phyloP scores from a whole-genome alignment of 2,797 vertebrate species.

The Silurus lanzhouensis region DNA sequence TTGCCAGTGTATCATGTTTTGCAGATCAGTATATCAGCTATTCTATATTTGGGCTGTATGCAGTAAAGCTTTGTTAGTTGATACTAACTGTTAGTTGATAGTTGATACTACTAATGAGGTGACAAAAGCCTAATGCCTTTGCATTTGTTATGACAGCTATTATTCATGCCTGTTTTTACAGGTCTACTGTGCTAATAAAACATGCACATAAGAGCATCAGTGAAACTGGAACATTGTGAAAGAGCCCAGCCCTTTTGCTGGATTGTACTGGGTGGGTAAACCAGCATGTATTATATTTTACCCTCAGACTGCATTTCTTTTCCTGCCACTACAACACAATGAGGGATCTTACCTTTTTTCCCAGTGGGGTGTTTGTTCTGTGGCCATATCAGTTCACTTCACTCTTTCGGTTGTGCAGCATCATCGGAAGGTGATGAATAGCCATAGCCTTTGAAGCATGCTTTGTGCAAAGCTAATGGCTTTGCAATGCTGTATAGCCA shows the following conservation, averaged over 20 bases:
- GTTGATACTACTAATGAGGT: neutral
- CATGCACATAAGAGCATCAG: neutral
- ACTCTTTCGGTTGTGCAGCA: neutral
- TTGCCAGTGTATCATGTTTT: neutral
- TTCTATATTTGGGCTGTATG: neutral
- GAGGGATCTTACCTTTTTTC: neutral
- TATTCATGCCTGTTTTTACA: neutral
- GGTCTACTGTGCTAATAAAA: neutral
- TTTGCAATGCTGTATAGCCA: constrained; percentile 6
- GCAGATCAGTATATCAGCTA: neutral
- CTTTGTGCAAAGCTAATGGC: neutral
- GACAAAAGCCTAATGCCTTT: neutral
- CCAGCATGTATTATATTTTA: neutral
- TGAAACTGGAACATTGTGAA: neutral
- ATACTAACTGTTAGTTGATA: neutral
- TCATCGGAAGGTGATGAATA: constrained; percentile 3
- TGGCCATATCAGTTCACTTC: neutral
- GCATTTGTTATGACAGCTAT: neutral
- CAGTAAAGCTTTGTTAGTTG: neutral
- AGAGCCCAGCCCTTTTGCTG: neutral
- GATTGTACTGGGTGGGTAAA: neutral
- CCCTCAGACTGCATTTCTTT: neutral
- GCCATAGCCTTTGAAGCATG: neutral
- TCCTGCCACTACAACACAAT: neutral
- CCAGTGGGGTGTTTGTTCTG: neutral